A percentile compares a stretch with the other conserved stretches of the same genome.
phyloP scores from a whole-genome alignment of 2,888 invertebrate genomes.

The Stenolophus ochropezus region DNA sequence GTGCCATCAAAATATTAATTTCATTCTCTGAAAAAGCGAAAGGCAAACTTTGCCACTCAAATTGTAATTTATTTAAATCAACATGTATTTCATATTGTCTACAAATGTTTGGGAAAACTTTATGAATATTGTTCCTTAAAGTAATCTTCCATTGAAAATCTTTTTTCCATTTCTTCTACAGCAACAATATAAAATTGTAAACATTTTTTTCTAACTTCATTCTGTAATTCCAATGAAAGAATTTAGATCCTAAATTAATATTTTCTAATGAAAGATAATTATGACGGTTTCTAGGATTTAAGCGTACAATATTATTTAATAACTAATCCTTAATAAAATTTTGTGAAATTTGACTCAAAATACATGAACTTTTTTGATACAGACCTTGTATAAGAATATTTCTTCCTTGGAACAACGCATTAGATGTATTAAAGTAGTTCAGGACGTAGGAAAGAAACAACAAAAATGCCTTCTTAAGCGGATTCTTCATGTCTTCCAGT shows the following conservation, averaged over 20 bases:
- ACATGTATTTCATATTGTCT: not conserved
- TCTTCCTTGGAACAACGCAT: constrained; percentile 43
- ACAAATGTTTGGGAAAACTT: not conserved
- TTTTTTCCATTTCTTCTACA: not conserved
- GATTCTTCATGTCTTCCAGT: not conserved
- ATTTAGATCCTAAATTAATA: constrained; percentile 1
- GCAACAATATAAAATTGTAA: constrained; percentile 4
- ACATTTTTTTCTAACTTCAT: not conserved
- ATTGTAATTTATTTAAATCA: not conserved
- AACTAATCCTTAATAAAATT: constrained; percentile 19
- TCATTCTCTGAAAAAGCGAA: not conserved
- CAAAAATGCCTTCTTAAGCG: constrained; percentile 13
- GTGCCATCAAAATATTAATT: not conserved
- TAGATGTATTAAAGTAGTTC: constrained; percentile 41
- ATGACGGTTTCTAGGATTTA: constrained; percentile 1
- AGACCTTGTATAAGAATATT: constrained; percentile 15
- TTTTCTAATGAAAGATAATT: not conserved
- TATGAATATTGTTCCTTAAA: not conserved
- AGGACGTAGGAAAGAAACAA: constrained; percentile 43
- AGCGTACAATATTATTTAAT: not conserved
- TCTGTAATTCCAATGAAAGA: not conserved
- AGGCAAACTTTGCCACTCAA: constrained; percentile 3
- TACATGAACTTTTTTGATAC: not conserved
- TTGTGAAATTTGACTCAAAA: constrained; percentile 15
- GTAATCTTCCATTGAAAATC: not conserved